Percentiles rank a stretch among this genome's conserved stretches.
phyloP scores from a whole-genome alignment of 2,113 vertebrate species.

The Cheirogaleus medius region DNA sequence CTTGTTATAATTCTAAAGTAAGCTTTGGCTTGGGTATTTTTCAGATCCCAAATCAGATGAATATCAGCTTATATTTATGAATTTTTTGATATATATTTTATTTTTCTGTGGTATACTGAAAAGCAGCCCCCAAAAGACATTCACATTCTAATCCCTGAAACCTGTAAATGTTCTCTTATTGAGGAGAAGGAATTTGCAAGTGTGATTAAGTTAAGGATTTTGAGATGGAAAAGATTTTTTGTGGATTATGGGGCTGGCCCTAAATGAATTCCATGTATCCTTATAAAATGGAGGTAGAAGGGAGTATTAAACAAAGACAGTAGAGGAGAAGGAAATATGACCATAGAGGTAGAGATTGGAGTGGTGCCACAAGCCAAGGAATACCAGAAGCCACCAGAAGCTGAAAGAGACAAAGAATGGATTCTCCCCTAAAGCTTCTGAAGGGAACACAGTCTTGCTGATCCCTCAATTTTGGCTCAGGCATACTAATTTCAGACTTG shows the following conservation, averaged over 20 bases:
- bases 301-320: not conserved
- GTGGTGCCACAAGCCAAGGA: not conserved
- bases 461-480: not conserved
- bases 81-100: not conserved
- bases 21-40: not conserved
- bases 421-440: not conserved
- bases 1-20: not conserved
- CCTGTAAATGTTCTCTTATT: not conserved
- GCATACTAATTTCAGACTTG: not conserved
- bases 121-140: not conserved
- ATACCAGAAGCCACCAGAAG: not conserved
- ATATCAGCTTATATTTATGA: not conserved
- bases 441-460: fast-evolving
- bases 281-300: not conserved
- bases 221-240: not conserved
- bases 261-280: not conserved
- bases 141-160: not conserved
- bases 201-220: not conserved
- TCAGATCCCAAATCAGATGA: not conserved
- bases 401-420: not conserved
- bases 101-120: not conserved
- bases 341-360: not conserved
- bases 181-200: not conserved
- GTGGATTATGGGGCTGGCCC: not conserved
- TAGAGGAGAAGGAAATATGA: not conserved